Evolutionary conservation across 2,888 invertebrate genomes (phyloP).

Genomic region (Hermaeophaga mercurialis): DNA sequence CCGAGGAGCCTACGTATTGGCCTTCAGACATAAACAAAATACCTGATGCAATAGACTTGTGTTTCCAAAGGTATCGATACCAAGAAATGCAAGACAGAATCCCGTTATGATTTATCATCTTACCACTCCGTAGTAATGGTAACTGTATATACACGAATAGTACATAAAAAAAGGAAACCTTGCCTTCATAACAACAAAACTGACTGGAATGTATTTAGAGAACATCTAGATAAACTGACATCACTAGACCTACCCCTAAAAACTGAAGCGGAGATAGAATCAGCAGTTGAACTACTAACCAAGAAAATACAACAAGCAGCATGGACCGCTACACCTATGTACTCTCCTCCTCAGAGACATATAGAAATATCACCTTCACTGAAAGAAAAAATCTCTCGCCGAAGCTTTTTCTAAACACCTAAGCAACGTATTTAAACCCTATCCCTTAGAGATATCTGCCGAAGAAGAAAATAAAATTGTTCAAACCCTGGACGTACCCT

Average conservation of each 20-base stretch:
- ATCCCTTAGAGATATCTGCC: no score
- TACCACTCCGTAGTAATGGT: slow-evolving; percentile 12
- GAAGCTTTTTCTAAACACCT: not conserved
- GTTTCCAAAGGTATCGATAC: slow-evolving; percentile 16
- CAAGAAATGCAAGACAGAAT: slow-evolving; percentile 13
- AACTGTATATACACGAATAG: slow-evolving; percentile 1
- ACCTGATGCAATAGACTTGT: slow-evolving; percentile 2
- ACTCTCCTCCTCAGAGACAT: no score
- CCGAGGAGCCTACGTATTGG: slow-evolving; percentile 30
- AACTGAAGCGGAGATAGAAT: no score
- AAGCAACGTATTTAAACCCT: no score
- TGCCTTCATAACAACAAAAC: slow-evolving; percentile 5
- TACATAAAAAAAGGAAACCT: slow-evolving; percentile 5
- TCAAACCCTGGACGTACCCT: no score
- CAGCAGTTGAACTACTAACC: no score
- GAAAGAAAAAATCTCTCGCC: slow-evolving; percentile 2
- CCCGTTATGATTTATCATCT: slow-evolving; percentile 9
- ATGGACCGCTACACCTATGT: no score
- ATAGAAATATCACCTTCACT: not conserved
- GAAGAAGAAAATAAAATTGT: no score
- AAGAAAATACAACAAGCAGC: no score
- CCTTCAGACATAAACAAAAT: slow-evolving; percentile 31
- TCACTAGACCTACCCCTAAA: slow-evolving; percentile 12
- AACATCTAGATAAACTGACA: not conserved
- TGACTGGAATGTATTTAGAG: not conserved